Evolutionary conservation across 2,797 vertebrate genomes (phyloP).

Genomic region (Setipinna tenuifilis): DNA sequence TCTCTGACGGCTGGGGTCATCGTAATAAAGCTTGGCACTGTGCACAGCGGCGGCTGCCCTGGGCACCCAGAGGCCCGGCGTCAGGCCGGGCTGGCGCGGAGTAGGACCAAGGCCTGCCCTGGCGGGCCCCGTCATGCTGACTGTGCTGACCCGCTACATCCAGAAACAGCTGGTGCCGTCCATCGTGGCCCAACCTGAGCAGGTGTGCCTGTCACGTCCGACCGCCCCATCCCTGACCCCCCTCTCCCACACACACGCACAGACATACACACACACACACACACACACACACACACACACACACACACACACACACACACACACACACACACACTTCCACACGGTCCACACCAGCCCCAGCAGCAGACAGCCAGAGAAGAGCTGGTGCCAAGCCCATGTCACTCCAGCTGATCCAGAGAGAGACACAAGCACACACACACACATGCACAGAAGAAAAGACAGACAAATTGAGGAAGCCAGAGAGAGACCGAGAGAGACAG

Average conservation of each 20-base stretch:
- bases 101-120: background rate
- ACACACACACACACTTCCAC: too few relatives aligned
- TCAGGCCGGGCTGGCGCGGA: background rate
- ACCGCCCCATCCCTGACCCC: conserved; percentile 50
- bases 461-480: too few relatives aligned
- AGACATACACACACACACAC: background rate
- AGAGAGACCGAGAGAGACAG: background rate
- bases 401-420: conserved; percentile 43
- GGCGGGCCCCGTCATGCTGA: conserved; percentile 34
- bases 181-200: conserved; percentile 49
- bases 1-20: background rate
- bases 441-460: too few relatives aligned
- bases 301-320: too few relatives aligned
- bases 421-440: conserved; percentile 18
- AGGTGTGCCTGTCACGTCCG: conserved; percentile 59
- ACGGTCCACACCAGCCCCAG: background rate
- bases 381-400: conserved; percentile 48
- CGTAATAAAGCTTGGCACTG: background rate
- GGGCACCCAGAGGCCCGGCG: background rate
- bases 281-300: too few relatives aligned
- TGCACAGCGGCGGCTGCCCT: background rate
- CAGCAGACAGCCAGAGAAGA: conserved; percentile 37
- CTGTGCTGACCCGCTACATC: conserved; percentile 51
- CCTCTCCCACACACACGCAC: background rate
- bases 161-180: conserved; percentile 60